Conservation (phyloP, 1,140 invertebrate species). For the Listronotus oregonensis region DNA sequence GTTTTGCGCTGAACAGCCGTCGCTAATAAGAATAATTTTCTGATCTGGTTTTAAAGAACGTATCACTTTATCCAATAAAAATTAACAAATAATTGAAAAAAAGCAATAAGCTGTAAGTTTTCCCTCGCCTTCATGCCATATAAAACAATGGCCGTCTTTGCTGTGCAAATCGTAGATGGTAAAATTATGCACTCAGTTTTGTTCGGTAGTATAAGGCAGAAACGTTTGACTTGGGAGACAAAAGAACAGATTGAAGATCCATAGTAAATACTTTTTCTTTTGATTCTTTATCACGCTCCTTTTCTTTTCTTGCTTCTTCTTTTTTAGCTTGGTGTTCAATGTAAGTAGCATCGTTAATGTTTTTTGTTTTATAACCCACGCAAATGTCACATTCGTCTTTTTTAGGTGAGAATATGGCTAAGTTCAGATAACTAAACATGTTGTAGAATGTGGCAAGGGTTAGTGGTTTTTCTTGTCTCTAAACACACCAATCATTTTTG, state of each 20-base stretch:
- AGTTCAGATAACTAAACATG: too few species aligned
- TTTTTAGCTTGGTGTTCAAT: slow-evolving; percentile 13
- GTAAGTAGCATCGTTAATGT: background rate
- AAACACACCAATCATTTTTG: slow-evolving; percentile 4
- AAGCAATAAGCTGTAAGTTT: too few species aligned
- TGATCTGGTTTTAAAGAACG: slow-evolving; percentile 32
- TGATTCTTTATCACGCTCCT: slow-evolving; percentile 18
- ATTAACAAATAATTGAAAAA: too few species aligned
- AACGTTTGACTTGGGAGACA: slow-evolving; percentile 25
- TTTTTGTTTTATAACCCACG: slow-evolving; percentile 11
- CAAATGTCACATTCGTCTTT: slow-evolving; percentile 25
- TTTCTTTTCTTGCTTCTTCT: slow-evolving; percentile 3
- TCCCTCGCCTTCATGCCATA: too few species aligned
- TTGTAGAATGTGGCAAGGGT: too few species aligned
- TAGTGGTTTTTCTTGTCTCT: too few species aligned
- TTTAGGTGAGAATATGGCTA: slow-evolving; percentile 12
- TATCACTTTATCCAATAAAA: too few species aligned
- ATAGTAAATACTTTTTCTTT: too few species aligned
- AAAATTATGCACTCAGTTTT: slow-evolving; percentile 40
- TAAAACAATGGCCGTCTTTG: too few species aligned
- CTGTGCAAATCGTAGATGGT: too few species aligned
- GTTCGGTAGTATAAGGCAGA: slow-evolving; percentile 28
- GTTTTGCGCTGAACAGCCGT: too few species aligned
- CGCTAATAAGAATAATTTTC: background rate
- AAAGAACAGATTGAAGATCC: slow-evolving; percentile 27